Conservation (phyloP, 2,113 vertebrate species). For the Oriolus oriolus region DNA sequence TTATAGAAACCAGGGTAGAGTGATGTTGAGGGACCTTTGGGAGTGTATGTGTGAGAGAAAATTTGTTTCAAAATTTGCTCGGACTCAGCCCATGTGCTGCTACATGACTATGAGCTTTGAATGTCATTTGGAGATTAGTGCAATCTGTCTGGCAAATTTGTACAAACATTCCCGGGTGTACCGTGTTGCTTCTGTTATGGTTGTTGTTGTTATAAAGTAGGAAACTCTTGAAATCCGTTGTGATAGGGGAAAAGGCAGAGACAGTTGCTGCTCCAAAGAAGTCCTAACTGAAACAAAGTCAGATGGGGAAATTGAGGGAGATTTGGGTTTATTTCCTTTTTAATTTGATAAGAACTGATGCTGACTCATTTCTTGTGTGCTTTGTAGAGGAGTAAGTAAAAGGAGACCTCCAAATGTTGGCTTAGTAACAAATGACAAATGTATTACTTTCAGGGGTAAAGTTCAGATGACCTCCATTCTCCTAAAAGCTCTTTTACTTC, state of each 20-base stretch:
- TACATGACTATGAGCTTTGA: neutral
- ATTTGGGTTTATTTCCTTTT: neutral
- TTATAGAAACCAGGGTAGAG: neutral
- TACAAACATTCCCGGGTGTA: neutral
- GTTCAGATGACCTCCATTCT: neutral
- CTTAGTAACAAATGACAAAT: neutral
- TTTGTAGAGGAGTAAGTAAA: neutral
- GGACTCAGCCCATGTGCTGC: neutral
- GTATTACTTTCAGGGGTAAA: neutral
- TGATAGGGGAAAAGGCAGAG: neutral
- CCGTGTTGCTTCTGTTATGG: neutral
- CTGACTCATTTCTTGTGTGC: neutral
- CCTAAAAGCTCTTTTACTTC: neutral
- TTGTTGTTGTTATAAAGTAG: neutral
- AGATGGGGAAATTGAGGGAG: neutral
- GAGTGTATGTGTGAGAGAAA: neutral
- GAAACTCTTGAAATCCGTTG: neutral
- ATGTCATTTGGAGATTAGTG: neutral
- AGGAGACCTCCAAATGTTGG: neutral
- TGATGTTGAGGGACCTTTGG: neutral
- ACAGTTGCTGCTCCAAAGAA: neutral
- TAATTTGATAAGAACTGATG: neutral
- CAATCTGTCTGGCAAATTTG: neutral
- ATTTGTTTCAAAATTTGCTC: neutral
- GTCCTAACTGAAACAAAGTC: neutral